Evolutionary conservation across 2,113 vertebrate species (phyloP).

Genomic region (Rhabdomys dilectus): DNA sequence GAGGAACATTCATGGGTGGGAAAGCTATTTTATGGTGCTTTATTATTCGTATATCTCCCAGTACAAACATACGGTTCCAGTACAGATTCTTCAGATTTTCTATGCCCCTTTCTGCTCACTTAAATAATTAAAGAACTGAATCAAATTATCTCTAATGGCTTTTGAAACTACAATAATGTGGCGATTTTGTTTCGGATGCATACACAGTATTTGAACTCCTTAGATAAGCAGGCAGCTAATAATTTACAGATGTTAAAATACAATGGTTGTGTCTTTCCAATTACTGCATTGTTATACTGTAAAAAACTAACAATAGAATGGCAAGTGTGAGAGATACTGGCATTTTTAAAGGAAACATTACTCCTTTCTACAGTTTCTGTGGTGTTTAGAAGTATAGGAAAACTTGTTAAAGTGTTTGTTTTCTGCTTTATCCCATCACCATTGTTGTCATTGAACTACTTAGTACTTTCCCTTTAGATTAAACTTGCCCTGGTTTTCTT

Average conservation of each 20-base stretch:
- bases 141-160: not conserved
- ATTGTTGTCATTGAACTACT: conserved; percentile 73
- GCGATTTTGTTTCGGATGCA: not conserved
- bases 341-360: not conserved
- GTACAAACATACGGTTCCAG: not conserved
- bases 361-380: not conserved
- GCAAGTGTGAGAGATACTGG: conserved; percentile 3
- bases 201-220: not conserved
- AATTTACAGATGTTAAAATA: not conserved
- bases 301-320: not conserved
- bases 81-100: not conserved
- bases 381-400: conserved; percentile 52
- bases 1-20: not conserved
- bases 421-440: conserved; percentile 61
- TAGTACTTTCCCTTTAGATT: conserved; percentile 77
- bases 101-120: not conserved
- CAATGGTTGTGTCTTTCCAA: not conserved
- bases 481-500: conserved; percentile 65
- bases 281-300: not conserved
- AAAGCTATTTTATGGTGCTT: not conserved
- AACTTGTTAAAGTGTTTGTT: conserved; percentile 69
- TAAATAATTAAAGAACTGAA: conserved; percentile 5
- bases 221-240: not conserved
- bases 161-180: not conserved
- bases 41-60: not conserved